Conservation (phyloP, 2,113 vertebrate genomes). For the Phodopus roborovskii region DNA sequence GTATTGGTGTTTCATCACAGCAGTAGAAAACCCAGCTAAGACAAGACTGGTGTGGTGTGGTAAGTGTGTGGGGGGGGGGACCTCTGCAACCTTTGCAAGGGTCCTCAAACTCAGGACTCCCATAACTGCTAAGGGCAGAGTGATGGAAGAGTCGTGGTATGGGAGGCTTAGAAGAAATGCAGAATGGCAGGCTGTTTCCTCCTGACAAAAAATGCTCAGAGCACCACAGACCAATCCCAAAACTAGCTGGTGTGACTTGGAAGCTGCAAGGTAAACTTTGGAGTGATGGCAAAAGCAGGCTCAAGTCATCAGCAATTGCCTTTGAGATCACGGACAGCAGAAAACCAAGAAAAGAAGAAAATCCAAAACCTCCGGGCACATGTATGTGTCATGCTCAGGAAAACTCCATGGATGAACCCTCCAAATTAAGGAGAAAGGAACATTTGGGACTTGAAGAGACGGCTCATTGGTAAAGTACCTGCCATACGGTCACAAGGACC, state of each 20-base stretch:
- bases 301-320: background rate
- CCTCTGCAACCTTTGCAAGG: background rate
- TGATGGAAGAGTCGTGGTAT: too few relatives aligned
- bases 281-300: background rate
- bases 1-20: background rate
- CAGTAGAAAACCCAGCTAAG: background rate
- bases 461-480: background rate
- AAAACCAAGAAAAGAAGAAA: conserved; percentile 25
- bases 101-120: background rate
- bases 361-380: background rate
- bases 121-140: background rate
- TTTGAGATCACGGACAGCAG: background rate
- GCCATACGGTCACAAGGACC: background rate
- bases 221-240: background rate
- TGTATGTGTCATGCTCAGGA: background rate
- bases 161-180: background rate
- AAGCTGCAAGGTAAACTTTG: background rate
- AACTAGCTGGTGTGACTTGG: background rate
- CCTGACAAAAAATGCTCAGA: background rate
- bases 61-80: accelerated
- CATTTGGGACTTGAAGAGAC: background rate
- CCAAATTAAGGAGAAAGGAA: background rate
- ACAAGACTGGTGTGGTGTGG: background rate
- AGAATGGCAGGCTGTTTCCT: background rate
- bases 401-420: too few relatives aligned